Conservation (phyloP, 2,113 vertebrate genomes). For the Ptilorrhoa leucosticta region DNA sequence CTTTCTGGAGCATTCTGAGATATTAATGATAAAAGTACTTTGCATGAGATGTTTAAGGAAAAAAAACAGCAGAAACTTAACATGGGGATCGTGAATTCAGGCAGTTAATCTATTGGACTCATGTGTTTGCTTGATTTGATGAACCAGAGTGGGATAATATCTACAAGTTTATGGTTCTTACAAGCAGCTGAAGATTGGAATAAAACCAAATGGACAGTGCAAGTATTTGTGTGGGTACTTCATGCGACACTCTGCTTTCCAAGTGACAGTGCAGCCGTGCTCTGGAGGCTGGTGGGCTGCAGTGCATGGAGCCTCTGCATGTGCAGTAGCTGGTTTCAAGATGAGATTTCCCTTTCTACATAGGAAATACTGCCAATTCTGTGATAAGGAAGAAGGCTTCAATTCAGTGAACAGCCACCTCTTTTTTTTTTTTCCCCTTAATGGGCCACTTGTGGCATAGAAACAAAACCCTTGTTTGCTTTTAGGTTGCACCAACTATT, state of each 20-base stretch:
- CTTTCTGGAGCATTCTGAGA: background rate
- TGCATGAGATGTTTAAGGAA: background rate
- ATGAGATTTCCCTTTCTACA: background rate
- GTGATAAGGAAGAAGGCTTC: background rate
- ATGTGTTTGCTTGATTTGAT: background rate
- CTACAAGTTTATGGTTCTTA: background rate
- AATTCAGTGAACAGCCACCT: background rate
- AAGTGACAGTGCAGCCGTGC: background rate
- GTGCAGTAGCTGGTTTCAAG: background rate
- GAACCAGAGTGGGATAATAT: background rate
- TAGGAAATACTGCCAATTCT: background rate
- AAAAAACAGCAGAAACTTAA: background rate
- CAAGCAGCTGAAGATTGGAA: background rate
- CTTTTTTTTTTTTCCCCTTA: background rate
- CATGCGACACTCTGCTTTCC: background rate
- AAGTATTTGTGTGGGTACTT: background rate
- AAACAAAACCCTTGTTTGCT: background rate
- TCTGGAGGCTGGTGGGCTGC: background rate
- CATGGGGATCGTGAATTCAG: rapidly evolving
- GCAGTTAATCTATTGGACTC: background rate
- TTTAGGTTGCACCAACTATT: background rate
- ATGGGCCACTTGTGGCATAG: background rate
- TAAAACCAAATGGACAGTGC: background rate
- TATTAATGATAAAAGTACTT: background rate
- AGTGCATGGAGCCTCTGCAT: background rate